phyloP scores from a whole-genome alignment of 2,888 invertebrate species.

The Epiperipatus broadwayi region DNA sequence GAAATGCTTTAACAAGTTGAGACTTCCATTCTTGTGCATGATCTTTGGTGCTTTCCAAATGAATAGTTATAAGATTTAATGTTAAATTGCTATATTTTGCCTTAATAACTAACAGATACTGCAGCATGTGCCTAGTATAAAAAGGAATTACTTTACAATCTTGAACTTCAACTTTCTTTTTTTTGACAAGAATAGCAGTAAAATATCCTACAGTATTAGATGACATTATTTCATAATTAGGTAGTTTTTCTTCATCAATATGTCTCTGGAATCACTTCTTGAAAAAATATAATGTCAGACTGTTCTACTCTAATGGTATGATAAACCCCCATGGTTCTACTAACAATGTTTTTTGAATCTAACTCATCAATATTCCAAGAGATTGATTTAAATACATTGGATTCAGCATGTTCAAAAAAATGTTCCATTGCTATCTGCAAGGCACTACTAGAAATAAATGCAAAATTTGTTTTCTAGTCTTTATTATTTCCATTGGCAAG shows the following conservation, averaged over 20 bases:
- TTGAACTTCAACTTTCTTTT: constrained; percentile 27
- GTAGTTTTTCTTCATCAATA: constrained; percentile 27
- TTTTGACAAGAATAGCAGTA: constrained; percentile 30
- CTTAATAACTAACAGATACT: constrained; percentile 34
- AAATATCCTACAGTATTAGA: constrained; percentile 28
- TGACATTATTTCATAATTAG: constrained; percentile 29
- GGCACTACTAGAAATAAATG: too few species aligned
- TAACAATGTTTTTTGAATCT: too few species aligned
- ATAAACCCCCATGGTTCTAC: too few species aligned
- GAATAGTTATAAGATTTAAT: constrained; percentile 35
- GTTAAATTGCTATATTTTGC: constrained; percentile 26
- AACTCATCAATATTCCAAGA: too few species aligned
- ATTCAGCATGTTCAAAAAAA: too few species aligned
- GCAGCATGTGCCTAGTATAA: constrained; percentile 32
- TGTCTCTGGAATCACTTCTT: constrained; percentile 36
- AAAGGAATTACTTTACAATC: constrained; percentile 32
- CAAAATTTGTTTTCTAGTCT: too few species aligned
- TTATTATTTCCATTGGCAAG: too few species aligned
- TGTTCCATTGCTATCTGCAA: too few species aligned
- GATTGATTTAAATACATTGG: too few species aligned
- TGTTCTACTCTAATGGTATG: constrained; percentile 33
- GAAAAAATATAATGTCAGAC: constrained; percentile 38
- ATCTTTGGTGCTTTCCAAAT: constrained; percentile 38
- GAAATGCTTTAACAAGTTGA: constrained; percentile 30
- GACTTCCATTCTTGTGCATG: constrained; percentile 29